Evolutionary conservation across 2,113 vertebrate species (phyloP), one percentile per base, ranked within the genome.

Genomic region (Nibea albiflora): DNA sequence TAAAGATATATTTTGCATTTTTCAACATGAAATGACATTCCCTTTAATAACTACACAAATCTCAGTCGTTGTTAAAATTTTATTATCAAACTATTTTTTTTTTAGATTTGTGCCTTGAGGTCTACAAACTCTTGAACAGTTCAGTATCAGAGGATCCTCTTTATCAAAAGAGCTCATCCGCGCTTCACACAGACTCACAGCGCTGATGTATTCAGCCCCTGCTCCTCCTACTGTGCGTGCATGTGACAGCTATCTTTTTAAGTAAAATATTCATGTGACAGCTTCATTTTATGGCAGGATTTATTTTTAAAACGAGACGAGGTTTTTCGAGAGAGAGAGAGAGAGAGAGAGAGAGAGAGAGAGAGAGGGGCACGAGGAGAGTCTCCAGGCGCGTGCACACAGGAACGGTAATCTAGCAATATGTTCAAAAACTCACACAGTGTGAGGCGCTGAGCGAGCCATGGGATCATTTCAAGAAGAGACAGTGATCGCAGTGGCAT

Each of bases 231-330:
- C 57, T 62, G 42, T 50, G 64, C 52, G 54, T 73, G 14, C 70
- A 78, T 57, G 49, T 80, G 83, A 65, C 72, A 71, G 50, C 53
- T 84, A 44, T 73, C 53, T 79, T 76, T 83, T 35, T 10, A 54
- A 77, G 88, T 84, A 0, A 90, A 92, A 85, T 77, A 90, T 89
- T 85, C 7, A 88, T 81, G 35, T 68, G 42, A 61, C 82, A 80
- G 66, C 67, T 85, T 73, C 31, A 71, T 75, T 75, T 82, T 65
- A 72, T 85, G 62, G 39, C 56, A 73, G 47, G 79, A 67, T 89
- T 82, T 86, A 76, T 88, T 85, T 86, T 83, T 85, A 35, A 87
- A 82, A 75, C 54, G 39, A 56, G 62, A 61, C 12, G 0, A 61
- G 49, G 57, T 78, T 72, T 80, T 26, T 80, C 57, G 15, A 62